A percentile compares a stretch with the other conserved stretches of the same genome.
Conservation (phyloP, 2,113 vertebrate species). For the Anarhynchus alexandrinus region DNA sequence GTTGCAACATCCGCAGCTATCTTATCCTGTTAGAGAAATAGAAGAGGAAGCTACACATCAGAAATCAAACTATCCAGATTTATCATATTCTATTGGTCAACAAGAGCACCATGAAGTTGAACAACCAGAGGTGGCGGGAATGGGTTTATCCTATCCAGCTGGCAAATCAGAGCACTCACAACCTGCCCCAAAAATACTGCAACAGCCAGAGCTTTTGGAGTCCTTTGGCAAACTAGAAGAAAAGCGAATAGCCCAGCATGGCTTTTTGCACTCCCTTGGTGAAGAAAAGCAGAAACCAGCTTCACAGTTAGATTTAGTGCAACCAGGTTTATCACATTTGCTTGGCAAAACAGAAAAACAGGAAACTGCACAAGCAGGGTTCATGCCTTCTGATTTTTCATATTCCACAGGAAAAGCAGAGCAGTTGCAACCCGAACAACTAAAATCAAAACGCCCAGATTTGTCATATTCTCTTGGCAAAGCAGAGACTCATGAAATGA, state of each 20-base stretch:
- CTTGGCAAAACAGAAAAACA: not conserved
- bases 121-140: not conserved
- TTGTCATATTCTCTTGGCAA: not conserved
- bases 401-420: not conserved
- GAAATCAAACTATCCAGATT: not conserved
- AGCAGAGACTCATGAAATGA: not conserved
- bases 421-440: not conserved
- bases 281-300: not conserved
- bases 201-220: not conserved
- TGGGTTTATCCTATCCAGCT: not conserved
- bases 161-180: not conserved
- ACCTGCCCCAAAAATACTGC: not conserved
- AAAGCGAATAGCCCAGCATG: not conserved
- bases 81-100: not conserved
- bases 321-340: not conserved
- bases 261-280: not conserved
- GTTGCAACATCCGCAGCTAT: not conserved
- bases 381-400: not conserved
- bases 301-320: not conserved
- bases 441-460: not conserved
- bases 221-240: not conserved
- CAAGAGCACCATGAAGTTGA: not conserved
- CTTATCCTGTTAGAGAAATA: not conserved
- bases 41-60: not conserved
- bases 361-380: not conserved